Conservation (phyloP, 1,140 invertebrate genomes). For the Ceratina australensis region DNA sequence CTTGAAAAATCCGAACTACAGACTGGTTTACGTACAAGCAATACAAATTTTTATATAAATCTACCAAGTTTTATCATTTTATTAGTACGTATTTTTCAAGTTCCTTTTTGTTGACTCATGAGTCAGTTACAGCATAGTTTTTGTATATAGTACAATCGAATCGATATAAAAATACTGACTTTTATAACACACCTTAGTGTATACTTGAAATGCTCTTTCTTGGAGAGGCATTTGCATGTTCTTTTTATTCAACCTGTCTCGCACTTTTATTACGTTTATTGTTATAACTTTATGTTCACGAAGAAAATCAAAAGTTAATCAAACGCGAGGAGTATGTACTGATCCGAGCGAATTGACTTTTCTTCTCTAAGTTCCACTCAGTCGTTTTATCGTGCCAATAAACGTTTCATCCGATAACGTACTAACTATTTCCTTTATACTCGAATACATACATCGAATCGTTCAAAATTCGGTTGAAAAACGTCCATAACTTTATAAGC, state of each 20-base stretch:
- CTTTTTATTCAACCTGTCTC: background rate
- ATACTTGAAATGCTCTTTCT: background rate
- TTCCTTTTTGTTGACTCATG: background rate
- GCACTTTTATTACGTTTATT: conserved; percentile 12
- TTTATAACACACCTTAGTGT: background rate
- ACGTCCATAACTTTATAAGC: conserved; percentile 18
- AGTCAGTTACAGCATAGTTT: conserved; percentile 26
- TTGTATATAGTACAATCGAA: conserved; percentile 22
- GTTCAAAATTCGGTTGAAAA: background rate
- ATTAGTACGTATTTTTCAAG: background rate
- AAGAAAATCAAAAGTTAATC: background rate
- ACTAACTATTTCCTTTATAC: conserved; percentile 1
- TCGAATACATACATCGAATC: conserved; percentile 6
- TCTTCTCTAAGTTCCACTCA: conserved; percentile 24
- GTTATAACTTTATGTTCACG: background rate
- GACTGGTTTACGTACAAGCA: background rate
- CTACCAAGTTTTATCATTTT: background rate
- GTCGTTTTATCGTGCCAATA: conserved; percentile 36
- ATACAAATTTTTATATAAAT: background rate
- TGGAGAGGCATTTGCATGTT: background rate
- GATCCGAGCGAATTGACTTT: conserved; percentile 2
- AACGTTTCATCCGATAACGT: background rate
- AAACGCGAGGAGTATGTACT: background rate
- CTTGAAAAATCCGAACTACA: background rate
- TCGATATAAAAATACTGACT: conserved; percentile 44